phyloP scores from a whole-genome alignment of 1,140 invertebrate species.

The Magallana gigas region DNA sequence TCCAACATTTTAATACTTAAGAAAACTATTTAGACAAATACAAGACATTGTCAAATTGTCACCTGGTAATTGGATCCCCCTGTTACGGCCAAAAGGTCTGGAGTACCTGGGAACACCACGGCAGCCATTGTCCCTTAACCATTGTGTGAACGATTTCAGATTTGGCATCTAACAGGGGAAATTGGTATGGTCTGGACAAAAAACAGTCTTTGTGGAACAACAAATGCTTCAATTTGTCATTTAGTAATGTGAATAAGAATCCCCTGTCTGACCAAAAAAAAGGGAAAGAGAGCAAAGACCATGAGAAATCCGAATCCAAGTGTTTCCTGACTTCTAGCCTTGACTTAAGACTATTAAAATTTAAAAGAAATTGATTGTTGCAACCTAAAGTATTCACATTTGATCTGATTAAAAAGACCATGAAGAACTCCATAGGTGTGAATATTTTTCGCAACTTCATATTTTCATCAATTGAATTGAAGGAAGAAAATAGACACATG shows the following conservation, averaged over 20 bases:
- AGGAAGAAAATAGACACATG: background rate
- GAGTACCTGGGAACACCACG: constrained; percentile 10
- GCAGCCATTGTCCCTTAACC: constrained; percentile 5
- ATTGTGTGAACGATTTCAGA: constrained; percentile 26
- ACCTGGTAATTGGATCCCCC: constrained; percentile 9
- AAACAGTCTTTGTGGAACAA: constrained; percentile 32
- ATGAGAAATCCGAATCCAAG: background rate
- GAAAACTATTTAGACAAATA: constrained; percentile 22
- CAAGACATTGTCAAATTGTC: background rate
- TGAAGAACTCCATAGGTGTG: background rate
- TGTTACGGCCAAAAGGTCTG: constrained; percentile 23
- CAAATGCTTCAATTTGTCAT: constrained; percentile 19
- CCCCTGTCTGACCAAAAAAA: background rate
- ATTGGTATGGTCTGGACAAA: constrained; percentile 23
- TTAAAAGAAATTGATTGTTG: background rate
- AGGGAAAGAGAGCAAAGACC: background rate
- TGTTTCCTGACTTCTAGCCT: background rate
- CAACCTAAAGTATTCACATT: background rate
- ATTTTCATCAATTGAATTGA: background rate
- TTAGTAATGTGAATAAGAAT: constrained; percentile 19
- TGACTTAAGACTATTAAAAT: too few relatives aligned
- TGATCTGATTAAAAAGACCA: background rate
- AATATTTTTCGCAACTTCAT: background rate
- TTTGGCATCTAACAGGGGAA: constrained; percentile 34
- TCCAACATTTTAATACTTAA: background rate